A percentile compares a stretch with the other conserved stretches of the same genome.
These are phyloP conservation scores for Lepisosteus osseus DNA, from an alignment of 2,113 vertebrate genomes.

Conservation along the genomic window DNA sequence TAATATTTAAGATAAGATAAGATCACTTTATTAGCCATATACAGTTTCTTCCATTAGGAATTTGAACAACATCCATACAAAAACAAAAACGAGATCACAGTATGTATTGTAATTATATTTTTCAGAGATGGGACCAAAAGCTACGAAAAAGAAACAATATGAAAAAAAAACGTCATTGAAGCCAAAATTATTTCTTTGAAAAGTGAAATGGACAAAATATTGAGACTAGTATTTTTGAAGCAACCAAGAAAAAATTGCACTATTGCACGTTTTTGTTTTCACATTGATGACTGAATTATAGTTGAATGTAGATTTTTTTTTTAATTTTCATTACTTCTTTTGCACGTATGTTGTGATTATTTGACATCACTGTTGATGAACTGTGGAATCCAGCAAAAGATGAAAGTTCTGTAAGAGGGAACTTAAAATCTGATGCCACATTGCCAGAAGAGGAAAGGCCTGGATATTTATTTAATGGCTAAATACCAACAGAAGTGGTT, in stretches of 20 bases:
- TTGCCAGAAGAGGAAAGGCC: conserved; percentile 17
- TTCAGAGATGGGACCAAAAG: conserved; percentile 76
- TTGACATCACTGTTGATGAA: conserved; percentile 14
- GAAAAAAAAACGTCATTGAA: conserved; percentile 56
- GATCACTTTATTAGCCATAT: no score
- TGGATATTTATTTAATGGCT: conserved; percentile 18
- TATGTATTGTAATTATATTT: neutral
- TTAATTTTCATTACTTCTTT: conserved; percentile 39
- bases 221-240: conserved; percentile 58
- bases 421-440: neutral
- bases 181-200: neutral
- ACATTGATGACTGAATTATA: conserved; percentile 66
- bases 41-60: no score
- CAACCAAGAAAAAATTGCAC: conserved; percentile 80
- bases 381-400: neutral
- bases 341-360: conserved; percentile 43
- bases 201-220: conserved; percentile 47
- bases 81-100: neutral
- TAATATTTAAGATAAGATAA: no score
- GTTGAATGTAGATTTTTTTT: conserved; percentile 54
- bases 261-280: conserved; percentile 76
- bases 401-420: conserved; percentile 1
- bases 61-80: neutral
- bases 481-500: conserved; percentile 9
- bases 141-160: conserved; percentile 52